Percentiles rank a stretch among this genome's conserved stretches.
These are phyloP conservation scores for Folsomia candida DNA, from an alignment of 2,888 invertebrate species.

Conservation along the genomic window DNA sequence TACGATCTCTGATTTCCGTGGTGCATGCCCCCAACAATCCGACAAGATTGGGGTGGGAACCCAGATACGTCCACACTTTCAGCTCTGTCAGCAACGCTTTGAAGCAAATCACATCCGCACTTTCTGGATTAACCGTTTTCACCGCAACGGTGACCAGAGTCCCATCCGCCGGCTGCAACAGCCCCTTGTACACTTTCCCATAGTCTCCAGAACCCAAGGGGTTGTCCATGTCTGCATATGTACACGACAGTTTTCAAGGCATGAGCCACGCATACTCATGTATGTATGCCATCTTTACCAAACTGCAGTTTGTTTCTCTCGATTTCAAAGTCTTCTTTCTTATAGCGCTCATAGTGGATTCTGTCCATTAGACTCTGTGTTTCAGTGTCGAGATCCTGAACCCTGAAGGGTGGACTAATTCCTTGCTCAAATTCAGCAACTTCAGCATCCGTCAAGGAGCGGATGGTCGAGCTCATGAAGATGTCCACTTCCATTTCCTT, in stretches of 20 bases:
- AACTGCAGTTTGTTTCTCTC: background rate
- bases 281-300: too few relatives aligned
- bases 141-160: background rate
- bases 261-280: too few relatives aligned
- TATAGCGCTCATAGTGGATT: conserved; percentile 1
- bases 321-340: conserved; percentile 10
- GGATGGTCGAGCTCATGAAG: background rate
- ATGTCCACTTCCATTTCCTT: background rate
- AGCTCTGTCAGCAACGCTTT: conserved; percentile 4
- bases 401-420: background rate
- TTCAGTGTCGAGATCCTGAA: background rate
- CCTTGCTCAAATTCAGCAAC: background rate
- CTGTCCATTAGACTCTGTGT: background rate
- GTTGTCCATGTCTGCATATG: background rate
- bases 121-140: conserved; percentile 2
- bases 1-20: background rate
- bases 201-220: conserved; percentile 2
- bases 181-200: conserved; percentile 7
- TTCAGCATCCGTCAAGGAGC: conserved; percentile 2
- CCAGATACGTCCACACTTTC: conserved; percentile 4
- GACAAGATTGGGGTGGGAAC: background rate
- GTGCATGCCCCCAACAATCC: background rate
- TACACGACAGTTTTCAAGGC: too few relatives aligned
- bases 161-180: background rate
- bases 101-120: background rate